Evolutionary conservation across 2,797 vertebrate genomes (phyloP).

Genomic region (Muscicapa striata): DNA sequence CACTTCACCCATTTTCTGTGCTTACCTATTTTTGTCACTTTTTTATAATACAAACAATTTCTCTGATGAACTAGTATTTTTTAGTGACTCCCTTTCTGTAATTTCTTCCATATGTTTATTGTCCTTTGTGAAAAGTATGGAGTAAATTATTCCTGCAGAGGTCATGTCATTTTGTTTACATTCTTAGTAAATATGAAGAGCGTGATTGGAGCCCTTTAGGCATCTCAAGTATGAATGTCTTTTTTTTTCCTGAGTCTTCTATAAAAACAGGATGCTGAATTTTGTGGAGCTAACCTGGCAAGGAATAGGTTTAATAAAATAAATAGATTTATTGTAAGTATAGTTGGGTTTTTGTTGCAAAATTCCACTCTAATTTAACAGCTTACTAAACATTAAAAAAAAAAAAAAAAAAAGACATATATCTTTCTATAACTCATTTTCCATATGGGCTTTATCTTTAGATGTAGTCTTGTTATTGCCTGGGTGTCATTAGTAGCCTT

Average conservation of each 20-base stretch:
- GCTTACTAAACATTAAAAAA: background rate
- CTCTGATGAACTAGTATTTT: background rate
- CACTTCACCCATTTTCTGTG: background rate
- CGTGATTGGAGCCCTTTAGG: conserved; percentile 51
- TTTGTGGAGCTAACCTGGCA: conserved; percentile 28
- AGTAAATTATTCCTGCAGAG: conserved; percentile 56
- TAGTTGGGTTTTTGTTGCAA: background rate
- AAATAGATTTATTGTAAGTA: background rate
- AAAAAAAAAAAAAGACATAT: background rate
- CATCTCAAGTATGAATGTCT: conserved; percentile 60
- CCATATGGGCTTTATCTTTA: background rate
- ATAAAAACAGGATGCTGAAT: conserved; percentile 49
- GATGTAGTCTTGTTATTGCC: background rate
- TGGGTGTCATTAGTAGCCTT: background rate
- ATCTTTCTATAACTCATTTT: background rate
- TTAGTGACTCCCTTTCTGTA: conserved; percentile 35
- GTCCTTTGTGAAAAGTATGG: conserved; percentile 51
- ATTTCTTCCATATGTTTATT: conserved; percentile 69
- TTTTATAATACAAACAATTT: background rate
- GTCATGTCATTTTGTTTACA: conserved; percentile 68
- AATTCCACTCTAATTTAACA: background rate
- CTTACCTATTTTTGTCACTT: conserved; percentile 12
- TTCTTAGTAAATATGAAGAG: conserved; percentile 66
- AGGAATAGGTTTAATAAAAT: conserved; percentile 20
- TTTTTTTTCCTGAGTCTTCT: conserved; percentile 36